Conservation (phyloP, 2,113 vertebrate species). For the Eptesicus fuscus region DNA sequence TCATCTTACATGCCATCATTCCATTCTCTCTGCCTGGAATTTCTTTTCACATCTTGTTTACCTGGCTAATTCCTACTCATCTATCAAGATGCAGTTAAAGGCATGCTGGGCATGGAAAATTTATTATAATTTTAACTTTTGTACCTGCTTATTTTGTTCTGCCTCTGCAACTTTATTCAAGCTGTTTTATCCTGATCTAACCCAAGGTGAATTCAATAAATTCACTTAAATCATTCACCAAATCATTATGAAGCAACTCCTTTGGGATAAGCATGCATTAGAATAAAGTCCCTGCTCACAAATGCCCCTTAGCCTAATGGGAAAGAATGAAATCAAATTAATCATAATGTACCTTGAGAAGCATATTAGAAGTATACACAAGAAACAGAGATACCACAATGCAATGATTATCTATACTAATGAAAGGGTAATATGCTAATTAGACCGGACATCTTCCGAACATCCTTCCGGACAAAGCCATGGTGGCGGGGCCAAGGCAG, state of each 20-base stretch:
- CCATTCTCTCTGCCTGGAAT: background rate
- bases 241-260: background rate
- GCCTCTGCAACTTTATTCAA: background rate
- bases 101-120: background rate
- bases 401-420: background rate
- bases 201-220: background rate
- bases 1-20: background rate
- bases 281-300: background rate
- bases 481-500: too few relatives aligned
- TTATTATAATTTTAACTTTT: background rate
- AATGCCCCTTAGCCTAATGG: background rate
- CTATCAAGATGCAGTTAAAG: background rate
- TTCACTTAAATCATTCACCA: background rate
- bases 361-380: background rate
- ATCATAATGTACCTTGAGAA: background rate
- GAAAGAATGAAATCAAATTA: background rate
- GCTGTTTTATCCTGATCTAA: background rate
- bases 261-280: background rate
- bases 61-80: background rate
- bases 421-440: too few relatives aligned
- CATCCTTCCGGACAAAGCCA: too few relatives aligned
- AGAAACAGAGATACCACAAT: background rate
- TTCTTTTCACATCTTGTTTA: background rate
- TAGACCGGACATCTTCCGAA: too few relatives aligned
- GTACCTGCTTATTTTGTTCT: background rate